phyloP scores from a whole-genome alignment of 2,113 vertebrate species.

The Alces alces region DNA sequence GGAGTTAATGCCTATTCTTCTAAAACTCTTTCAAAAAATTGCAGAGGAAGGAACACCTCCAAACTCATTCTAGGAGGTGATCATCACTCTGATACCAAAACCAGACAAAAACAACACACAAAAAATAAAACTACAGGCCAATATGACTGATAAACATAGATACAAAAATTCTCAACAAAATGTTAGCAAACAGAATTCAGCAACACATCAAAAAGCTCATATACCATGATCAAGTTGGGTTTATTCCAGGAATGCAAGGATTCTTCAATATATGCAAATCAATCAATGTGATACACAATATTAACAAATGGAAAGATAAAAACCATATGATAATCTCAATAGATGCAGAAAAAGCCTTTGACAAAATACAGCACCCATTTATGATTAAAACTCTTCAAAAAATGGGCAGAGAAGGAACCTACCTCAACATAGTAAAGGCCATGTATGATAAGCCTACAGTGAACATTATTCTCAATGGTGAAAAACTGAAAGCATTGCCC shows the following conservation, averaged over 20 bases:
- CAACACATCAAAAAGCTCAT: background rate
- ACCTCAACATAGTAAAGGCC: background rate
- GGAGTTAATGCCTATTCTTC: background rate
- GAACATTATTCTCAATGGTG: background rate
- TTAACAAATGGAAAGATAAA: background rate
- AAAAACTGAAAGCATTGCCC: background rate
- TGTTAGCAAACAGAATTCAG: background rate
- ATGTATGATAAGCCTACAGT: background rate
- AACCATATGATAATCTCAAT: background rate
- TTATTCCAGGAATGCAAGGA: background rate
- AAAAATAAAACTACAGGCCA: background rate
- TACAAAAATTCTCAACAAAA: background rate
- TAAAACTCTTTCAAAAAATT: background rate
- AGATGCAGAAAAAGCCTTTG: background rate
- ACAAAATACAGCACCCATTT: background rate
- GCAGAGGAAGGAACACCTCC: background rate
- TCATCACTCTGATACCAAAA: background rate
- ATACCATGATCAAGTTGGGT: background rate
- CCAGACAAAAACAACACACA: background rate
- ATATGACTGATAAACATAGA: background rate
- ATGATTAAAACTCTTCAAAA: background rate
- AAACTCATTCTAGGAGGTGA: background rate
- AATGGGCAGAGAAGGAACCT: background rate
- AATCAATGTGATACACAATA: background rate
- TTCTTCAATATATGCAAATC: background rate